These are phyloP conservation scores for Scolopax mira DNA, from an alignment of 2,113 vertebrate genomes.

Conservation along the genomic window DNA sequence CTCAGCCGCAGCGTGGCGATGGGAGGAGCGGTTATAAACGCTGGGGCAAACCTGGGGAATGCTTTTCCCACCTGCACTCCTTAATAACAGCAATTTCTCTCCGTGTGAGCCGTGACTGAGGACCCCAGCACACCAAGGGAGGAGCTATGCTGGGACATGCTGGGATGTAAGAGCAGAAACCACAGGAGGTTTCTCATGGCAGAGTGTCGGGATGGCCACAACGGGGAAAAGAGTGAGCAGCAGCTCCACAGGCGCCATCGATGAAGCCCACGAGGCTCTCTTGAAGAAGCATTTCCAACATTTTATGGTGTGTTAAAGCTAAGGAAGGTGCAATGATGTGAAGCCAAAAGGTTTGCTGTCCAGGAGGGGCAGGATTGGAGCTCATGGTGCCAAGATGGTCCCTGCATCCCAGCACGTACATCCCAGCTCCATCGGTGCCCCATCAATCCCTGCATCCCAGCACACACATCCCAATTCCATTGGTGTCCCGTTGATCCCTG, in stretches of 20 bases:
- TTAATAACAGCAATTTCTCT: neutral
- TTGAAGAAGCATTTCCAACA: neutral
- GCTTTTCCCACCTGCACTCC: neutral
- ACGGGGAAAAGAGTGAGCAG: rapidly evolving
- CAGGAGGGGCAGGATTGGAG: neutral
- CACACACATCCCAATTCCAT: too few relatives aligned
- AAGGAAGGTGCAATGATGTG: neutral
- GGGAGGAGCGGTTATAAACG: neutral
- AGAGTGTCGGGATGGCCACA: neutral
- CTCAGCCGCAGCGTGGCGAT: rapidly evolving
- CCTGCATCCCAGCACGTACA: neutral
- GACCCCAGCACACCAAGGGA: neutral
- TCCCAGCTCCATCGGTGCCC: neutral
- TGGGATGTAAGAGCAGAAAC: neutral
- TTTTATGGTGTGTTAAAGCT: neutral
- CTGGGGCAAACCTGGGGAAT: neutral
- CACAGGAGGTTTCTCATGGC: neutral
- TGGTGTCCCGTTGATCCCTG: neutral
- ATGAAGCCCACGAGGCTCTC: neutral
- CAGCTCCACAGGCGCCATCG: rapidly evolving
- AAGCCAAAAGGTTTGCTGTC: neutral
- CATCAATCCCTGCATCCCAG: neutral
- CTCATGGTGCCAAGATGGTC: rapidly evolving
- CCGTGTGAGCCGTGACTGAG: neutral
- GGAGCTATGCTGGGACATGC: neutral